Evolutionary conservation across 2,797 vertebrate genomes (phyloP), one percentile per base, ranked within the genome.

Genomic region (Pseudomugil tenellus): DNA sequence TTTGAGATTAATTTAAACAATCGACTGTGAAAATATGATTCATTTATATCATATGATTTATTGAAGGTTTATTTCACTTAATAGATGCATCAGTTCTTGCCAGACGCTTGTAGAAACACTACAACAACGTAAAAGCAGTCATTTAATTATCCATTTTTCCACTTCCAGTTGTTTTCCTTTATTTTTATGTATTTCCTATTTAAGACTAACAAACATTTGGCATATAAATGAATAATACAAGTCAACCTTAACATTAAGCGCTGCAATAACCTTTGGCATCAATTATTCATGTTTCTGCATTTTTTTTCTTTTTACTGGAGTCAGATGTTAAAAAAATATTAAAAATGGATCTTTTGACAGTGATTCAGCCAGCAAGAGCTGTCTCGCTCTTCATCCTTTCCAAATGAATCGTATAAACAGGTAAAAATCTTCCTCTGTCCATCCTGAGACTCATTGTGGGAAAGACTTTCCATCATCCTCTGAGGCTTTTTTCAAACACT

Each of bases 341-440:
- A 6, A 49, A 17, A 4, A 3, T 6, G 17, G 14, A 17, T 41
- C 58, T 61, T 26, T 35, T 32, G 21, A 57, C 55, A 70, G 69
- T 2, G 0, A 54, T 28, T 48, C 25, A n/a, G 19, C 70, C 1
- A 12, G 48, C 61, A n/a, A n/a, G n/a, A n/a, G n/a, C 17, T 1
- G 34, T 55, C 74, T 68, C 73, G 58, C 35, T 28, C 19, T 63
- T 69, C 48, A 32, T 28, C 37, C 34, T 66, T 57, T 68, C 49
- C 12, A 31, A 70, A 14, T 14, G 3, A 51, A 51, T 51, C 12
- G 13, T 23, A 23, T 14, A 3, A 51, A 1, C 21, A 51, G 21
- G 13, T 64, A 67, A 79, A 69, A 81, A 70, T 63, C 74, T 61
- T 76, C 69, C 26, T 72, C 66, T 34, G 72, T 77, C 84, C 73